Base-by-base conservation (phyloP, 2,797 vertebrate genomes). In the Esox masquinongy region DNA sequence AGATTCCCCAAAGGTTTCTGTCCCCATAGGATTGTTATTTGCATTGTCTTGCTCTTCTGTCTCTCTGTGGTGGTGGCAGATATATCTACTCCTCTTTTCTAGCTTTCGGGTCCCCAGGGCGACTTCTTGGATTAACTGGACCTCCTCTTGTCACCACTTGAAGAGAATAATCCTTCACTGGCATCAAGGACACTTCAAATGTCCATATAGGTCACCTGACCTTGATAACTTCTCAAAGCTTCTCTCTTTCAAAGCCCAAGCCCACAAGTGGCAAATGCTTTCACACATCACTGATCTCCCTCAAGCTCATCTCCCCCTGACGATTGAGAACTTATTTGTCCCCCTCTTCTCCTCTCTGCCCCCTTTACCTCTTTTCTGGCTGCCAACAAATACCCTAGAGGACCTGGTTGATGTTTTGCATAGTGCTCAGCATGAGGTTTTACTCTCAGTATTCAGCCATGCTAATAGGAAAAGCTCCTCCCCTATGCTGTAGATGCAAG, bases 261-360 rank as follows among this genome's bases (percentile, higher is more conserved):
- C 80, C 74, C 80, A 82, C 80, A 83, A 80, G 79, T 85, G 63
- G 84, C 88, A 88, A 85, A 86, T 86, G 76, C 80, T 87, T 88
- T 88, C 83, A 86, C 84, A 88, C 88, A 79, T 80, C 80, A 83
- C 75, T 80, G 87, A 76, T 78, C 88, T 82, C 78, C 80, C 71
- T 73, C 53, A 73, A 73, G 39, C 53, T 61, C 59, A 73, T 74
- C 72, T 72, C 72, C 77, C 77, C 76, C 74, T 77, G 39, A 47
- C 22, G 7, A 43, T 63, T 49, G 31, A 22, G 71, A 39, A 43
- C 5, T 47, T 47, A 2, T 51, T 31, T 70, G 49, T 73, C 72
- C 19, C 67, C 11, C 36, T 70, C 59, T 77, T n/a, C 24, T 31
- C 51, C 71, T 63, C n/a, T 73, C 56, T 59, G 16, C n/a, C n/a